These are phyloP conservation scores for Geotrupes spiniger DNA, from an alignment of 2,888 invertebrate genomes.

Conservation along the genomic window DNA sequence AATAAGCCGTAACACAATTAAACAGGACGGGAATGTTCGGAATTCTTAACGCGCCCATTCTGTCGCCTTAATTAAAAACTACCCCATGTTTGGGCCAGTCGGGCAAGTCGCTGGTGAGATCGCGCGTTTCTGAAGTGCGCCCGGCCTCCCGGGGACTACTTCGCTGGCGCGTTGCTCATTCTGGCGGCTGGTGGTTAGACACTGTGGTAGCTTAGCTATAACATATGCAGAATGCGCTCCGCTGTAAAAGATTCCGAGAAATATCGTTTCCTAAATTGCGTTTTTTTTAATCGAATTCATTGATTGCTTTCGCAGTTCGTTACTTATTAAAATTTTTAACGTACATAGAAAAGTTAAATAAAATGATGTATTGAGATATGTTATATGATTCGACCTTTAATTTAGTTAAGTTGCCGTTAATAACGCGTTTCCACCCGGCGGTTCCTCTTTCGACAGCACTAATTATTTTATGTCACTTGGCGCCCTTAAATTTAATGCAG, in stretches of 20 bases:
- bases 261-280: slow-evolving; percentile 29
- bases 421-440: slow-evolving; percentile 8
- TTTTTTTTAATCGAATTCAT: too few relatives aligned
- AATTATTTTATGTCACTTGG: slow-evolving; percentile 21
- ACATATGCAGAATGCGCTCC: slow-evolving; percentile 43
- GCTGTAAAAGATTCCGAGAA: slow-evolving; percentile 29
- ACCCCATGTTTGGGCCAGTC: slow-evolving; percentile 40
- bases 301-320: too few relatives aligned
- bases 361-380: too few relatives aligned
- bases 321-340: too few relatives aligned
- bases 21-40: slow-evolving; percentile 45
- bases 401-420: slow-evolving; percentile 10
- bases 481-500: slow-evolving; percentile 37
- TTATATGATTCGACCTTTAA: slow-evolving; percentile 7
- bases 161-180: slow-evolving; percentile 38
- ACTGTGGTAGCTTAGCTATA: slow-evolving; percentile 47
- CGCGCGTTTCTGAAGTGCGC: slow-evolving; percentile 1
- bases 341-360: too few relatives aligned
- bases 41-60: slow-evolving; percentile 50
- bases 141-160: slow-evolving; percentile 15
- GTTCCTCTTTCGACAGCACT: slow-evolving; percentile 9
- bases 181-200: slow-evolving; percentile 47
- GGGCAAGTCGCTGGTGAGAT: slow-evolving; percentile 26
- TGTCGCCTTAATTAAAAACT: slow-evolving; percentile 52
- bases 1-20: slow-evolving; percentile 44